phyloP scores from a whole-genome alignment of 2,113 vertebrate genomes.

The Myodes glareolus region DNA sequence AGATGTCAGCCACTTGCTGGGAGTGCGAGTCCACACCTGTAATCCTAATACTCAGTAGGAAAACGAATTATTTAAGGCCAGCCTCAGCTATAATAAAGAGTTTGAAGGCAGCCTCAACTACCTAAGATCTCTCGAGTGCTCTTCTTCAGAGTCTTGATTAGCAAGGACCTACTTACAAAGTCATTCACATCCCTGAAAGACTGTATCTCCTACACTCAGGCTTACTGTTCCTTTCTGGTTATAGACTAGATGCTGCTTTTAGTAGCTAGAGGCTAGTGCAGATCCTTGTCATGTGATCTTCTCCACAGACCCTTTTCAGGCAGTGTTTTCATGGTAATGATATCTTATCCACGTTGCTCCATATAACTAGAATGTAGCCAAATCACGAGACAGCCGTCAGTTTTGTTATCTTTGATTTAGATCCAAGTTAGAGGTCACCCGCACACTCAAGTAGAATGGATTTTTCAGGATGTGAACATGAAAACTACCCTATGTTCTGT shows the following conservation, averaged over 20 bases:
- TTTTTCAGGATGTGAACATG: neutral
- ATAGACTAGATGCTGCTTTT: neutral
- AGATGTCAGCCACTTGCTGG: neutral
- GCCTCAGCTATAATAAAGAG: neutral
- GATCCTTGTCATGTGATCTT: neutral
- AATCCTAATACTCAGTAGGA: neutral
- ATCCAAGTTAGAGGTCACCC: neutral
- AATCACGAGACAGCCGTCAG: neutral
- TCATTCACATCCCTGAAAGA: neutral
- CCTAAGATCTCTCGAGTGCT: neutral
- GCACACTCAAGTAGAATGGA: neutral
- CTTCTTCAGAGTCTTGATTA: constrained; percentile 13
- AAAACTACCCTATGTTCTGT: neutral
- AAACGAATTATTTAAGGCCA: neutral
- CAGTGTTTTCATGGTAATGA: neutral
- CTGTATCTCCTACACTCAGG: neutral
- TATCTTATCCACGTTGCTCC: neutral
- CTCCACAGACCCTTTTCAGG: neutral
- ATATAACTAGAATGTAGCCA: neutral
- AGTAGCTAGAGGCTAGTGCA: neutral
- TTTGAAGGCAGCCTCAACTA: neutral
- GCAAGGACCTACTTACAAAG: neutral
- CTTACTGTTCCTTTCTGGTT: constrained; percentile 35
- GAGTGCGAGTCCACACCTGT: neutral
- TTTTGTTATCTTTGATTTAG: constrained; percentile 3